Conservation (phyloP, 2,888 invertebrate genomes). For the Aphidoletes aphidimyza region DNA sequence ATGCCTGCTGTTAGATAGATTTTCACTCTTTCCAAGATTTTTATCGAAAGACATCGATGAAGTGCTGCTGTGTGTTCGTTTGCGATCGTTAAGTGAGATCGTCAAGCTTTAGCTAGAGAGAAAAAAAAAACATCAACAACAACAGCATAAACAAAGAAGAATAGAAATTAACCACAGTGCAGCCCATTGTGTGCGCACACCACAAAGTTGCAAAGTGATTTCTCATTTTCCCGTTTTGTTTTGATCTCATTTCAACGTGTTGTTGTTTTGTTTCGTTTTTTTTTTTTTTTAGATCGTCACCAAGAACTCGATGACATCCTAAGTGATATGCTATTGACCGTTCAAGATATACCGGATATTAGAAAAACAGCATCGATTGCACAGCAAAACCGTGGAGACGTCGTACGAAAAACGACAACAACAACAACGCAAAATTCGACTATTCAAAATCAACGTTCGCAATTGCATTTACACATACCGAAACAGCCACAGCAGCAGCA, state of each 20-base stretch:
- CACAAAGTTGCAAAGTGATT: background rate
- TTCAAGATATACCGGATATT: slow-evolving; percentile 80
- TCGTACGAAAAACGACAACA: slow-evolving; percentile 49
- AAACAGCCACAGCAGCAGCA: slow-evolving; percentile 57
- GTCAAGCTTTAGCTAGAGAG: background rate
- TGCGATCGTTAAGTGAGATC: background rate
- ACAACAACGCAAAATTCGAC: slow-evolving; percentile 55
- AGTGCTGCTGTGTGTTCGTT: background rate
- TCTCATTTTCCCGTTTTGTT: slow-evolving; percentile 4
- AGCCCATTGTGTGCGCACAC: background rate
- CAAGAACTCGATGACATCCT: slow-evolving; percentile 85
- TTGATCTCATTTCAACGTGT: background rate
- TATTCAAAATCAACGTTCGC: slow-evolving; percentile 57
- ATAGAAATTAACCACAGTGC: slow-evolving; percentile 32
- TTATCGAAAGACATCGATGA: background rate
- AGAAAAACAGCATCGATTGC: slow-evolving; percentile 57
- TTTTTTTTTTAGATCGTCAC: slow-evolving; percentile 66
- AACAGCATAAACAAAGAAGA: background rate
- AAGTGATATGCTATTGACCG: slow-evolving; percentile 87
- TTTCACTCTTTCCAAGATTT: slow-evolving; percentile 39
- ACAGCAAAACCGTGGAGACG: background rate
- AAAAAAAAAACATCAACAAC: background rate
- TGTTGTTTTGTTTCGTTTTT: background rate
- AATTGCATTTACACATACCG: slow-evolving; percentile 58
- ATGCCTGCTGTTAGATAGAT: background rate